These are phyloP conservation scores for Catalaphyllia jardinei DNA, from an alignment of 64 coral and sea anemone genomes.

Conservation along the genomic window DNA sequence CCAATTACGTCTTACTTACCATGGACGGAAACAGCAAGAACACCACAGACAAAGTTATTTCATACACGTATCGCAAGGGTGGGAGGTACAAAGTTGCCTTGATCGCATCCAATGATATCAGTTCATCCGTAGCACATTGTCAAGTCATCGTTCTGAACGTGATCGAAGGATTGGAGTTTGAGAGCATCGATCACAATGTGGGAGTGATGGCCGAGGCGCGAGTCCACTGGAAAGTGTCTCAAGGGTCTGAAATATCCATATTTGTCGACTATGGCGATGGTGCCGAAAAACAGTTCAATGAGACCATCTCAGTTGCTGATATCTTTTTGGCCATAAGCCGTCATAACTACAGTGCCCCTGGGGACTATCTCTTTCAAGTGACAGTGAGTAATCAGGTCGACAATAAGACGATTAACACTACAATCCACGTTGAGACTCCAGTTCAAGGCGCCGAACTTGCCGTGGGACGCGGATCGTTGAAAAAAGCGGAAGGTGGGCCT, in stretches of 20 bases:
- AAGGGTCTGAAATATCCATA: constrained; percentile 43
- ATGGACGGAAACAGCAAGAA: constrained; percentile 16
- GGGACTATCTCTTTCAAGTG: constrained; percentile 25
- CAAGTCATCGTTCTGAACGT: constrained; percentile 15
- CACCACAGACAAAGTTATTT: neutral
- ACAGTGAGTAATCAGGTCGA: constrained; percentile 35
- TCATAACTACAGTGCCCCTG: constrained; percentile 44
- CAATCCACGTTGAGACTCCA: constrained; percentile 46
- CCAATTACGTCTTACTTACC: constrained; percentile 13
- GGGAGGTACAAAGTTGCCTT: constrained; percentile 31
- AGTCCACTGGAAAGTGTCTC: constrained; percentile 24
- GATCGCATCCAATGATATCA: constrained; percentile 45
- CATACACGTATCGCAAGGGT: neutral
- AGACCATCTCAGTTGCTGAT: constrained; percentile 20
- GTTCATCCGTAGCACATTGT: constrained; percentile 14
- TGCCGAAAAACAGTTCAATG: neutral
- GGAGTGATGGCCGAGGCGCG: neutral
- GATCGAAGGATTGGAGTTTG: neutral
- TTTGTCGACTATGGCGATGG: constrained; percentile 42
- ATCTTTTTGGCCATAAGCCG: constrained; percentile 26
- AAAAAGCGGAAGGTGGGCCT: neutral
- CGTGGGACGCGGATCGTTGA: neutral
- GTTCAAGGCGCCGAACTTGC: neutral
- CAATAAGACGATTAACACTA: neutral
- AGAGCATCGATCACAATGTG: constrained; percentile 1